A percentile compares a stretch with the other conserved stretches of the same genome.
Conservation (phyloP, 2,888 invertebrate genomes). For the Shargacucullia verbasci region DNA sequence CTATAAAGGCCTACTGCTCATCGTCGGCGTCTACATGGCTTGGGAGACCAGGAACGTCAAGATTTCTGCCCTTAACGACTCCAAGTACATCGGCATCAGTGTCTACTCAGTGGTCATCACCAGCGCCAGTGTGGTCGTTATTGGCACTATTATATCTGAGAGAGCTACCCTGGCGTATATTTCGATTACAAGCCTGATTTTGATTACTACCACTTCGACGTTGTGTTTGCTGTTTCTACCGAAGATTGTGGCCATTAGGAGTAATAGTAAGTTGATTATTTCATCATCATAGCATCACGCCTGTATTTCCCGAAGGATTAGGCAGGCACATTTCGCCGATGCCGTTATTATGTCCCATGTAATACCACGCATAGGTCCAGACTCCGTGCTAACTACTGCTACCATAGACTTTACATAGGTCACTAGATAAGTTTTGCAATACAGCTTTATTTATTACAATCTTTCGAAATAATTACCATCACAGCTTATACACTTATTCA, state of each 20-base stretch:
- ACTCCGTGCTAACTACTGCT: too few relatives aligned
- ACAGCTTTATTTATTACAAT: too few relatives aligned
- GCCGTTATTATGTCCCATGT: too few relatives aligned
- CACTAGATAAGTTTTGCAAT: too few relatives aligned
- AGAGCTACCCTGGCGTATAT: conserved; percentile 94
- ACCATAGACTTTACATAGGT: too few relatives aligned
- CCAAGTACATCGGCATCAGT: conserved; percentile 97
- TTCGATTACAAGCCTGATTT: conserved; percentile 94
- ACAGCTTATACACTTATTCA: too few relatives aligned
- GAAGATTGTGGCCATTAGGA: conserved; percentile 93
- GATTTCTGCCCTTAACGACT: conserved; percentile 97
- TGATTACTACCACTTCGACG: conserved; percentile 96
- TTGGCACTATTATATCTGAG: conserved; percentile 96
- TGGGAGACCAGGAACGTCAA: conserved; percentile 98
- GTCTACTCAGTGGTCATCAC: conserved; percentile 97
- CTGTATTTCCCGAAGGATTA: too few relatives aligned
- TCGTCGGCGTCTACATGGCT: conserved; percentile 98
- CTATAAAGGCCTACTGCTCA: conserved; percentile 95
- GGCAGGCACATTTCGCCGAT: too few relatives aligned
- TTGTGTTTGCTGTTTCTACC: conserved; percentile 96
- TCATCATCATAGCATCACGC: too few relatives aligned
- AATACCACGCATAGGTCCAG: too few relatives aligned
- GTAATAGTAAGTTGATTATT: conserved; percentile 84
- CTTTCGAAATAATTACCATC: too few relatives aligned
- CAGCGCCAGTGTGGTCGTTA: conserved; percentile 95